Conservation (phyloP, 2,113 vertebrate genomes). For the Platysteira castanea region DNA sequence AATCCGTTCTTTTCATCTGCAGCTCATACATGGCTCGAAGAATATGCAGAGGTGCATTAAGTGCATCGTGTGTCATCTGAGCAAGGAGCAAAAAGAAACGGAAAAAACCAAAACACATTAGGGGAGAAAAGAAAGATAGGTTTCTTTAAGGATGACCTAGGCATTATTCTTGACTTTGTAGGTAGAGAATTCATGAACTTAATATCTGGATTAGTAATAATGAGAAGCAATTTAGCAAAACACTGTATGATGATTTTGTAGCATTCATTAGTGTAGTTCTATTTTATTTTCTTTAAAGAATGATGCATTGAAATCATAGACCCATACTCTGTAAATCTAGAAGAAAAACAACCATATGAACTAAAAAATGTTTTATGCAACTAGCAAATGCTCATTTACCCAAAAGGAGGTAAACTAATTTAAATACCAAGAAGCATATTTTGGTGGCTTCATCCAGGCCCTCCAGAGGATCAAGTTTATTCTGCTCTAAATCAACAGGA, state of each 20-base stretch:
- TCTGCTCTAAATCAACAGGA: slow-evolving; percentile 77
- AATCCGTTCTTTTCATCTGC: slow-evolving; percentile 94
- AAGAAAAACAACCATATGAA: neutral
- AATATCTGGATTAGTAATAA: neutral
- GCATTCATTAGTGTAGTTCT: neutral
- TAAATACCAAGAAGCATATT: slow-evolving; percentile 91
- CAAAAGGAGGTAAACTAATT: neutral
- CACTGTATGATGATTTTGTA: neutral
- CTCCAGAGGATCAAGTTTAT: slow-evolving; percentile 87
- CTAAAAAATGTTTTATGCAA: neutral
- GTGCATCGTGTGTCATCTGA: slow-evolving; percentile 94
- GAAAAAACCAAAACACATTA: neutral
- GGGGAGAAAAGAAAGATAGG: neutral
- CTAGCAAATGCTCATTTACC: neutral
- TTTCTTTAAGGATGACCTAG: neutral
- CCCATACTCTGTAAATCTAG: neutral
- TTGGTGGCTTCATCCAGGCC: slow-evolving; percentile 95
- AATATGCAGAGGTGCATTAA: slow-evolving; percentile 92
- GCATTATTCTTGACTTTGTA: neutral
- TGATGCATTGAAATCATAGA: accelerated
- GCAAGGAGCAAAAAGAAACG: neutral
- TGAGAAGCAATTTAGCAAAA: neutral
- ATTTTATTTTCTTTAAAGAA: neutral
- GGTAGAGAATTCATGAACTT: neutral
- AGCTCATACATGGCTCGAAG: slow-evolving; percentile 93